A percentile compares a stretch with the other conserved stretches of the same genome.
phyloP scores from a whole-genome alignment of 2,888 invertebrate genomes.

The Yponomeuta cagnagella region DNA sequence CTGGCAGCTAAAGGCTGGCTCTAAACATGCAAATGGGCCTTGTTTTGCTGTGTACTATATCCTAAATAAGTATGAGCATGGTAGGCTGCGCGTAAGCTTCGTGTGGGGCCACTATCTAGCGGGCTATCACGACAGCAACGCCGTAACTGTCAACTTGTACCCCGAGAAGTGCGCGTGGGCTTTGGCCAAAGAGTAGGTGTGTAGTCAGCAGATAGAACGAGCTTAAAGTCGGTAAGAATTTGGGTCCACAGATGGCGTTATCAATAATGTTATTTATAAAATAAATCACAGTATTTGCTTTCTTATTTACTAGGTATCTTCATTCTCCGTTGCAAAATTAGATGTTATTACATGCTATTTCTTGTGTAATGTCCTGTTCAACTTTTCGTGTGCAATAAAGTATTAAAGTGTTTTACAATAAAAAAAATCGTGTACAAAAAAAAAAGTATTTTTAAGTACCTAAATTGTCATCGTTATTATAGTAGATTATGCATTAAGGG shows the following conservation, averaged over 20 bases:
- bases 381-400: no score
- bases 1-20: background rate
- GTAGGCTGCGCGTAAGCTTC: conserved; percentile 29
- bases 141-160: conserved; percentile 57
- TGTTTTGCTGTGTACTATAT: background rate
- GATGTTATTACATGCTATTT: no score
- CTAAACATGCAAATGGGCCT: conserved; percentile 9
- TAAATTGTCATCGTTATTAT: no score
- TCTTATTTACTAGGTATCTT: no score
- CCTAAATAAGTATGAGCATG: conserved; percentile 11
- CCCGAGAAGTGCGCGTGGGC: conserved; percentile 54
- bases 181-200: conserved; percentile 35
- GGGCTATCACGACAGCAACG: conserved; percentile 51
- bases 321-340: no score
- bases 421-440: no score
- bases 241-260: background rate
- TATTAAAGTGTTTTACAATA: no score
- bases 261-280: no score
- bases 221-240: background rate
- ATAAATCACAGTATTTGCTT: no score
- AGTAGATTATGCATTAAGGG: no score
- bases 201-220: conserved; percentile 23
- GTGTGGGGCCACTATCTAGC: conserved; percentile 63
- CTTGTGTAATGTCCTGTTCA: no score
- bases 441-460: no score